These are phyloP conservation scores for Smutsia temminckii DNA, from an alignment of 2,797 vertebrate genomes.

Conservation along the genomic window DNA sequence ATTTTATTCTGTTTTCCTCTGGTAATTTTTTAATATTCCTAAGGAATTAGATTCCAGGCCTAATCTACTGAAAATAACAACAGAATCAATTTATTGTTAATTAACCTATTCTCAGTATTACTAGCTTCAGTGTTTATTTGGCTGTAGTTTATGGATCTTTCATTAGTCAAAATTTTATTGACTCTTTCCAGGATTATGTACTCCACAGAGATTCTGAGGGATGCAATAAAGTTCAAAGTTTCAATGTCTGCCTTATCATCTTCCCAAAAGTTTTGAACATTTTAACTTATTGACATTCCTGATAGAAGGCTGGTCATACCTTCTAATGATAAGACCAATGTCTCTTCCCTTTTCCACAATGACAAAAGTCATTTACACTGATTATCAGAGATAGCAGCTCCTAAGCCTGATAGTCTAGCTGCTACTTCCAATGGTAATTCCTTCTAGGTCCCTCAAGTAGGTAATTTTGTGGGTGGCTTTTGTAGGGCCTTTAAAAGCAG, in stretches of 20 bases:
- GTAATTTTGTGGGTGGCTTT: not conserved
- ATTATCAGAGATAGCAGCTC: not conserved
- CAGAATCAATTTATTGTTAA: conserved; percentile 60
- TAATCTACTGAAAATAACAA: conserved; percentile 65
- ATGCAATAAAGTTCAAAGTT: not conserved
- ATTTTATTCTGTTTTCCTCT: conserved; percentile 62
- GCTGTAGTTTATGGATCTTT: not conserved
- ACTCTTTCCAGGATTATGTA: conserved; percentile 36
- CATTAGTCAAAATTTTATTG: conserved; percentile 29
- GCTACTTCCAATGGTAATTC: not conserved
- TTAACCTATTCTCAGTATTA: conserved; percentile 43
- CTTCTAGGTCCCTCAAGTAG: not conserved
- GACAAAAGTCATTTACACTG: not conserved
- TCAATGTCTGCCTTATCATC: not conserved
- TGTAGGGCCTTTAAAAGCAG: not conserved
- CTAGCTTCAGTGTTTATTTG: conserved; percentile 18
- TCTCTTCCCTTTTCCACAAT: not conserved
- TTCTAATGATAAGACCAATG: not conserved
- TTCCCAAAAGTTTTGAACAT: not conserved
- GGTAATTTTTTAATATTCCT: conserved; percentile 57
- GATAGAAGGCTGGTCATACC: not conserved
- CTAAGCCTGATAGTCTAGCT: not conserved
- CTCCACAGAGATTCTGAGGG: not conserved
- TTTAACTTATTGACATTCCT: conserved; percentile 17
- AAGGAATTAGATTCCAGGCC: conserved; percentile 44